Conservation (phyloP, 2,113 vertebrate genomes). For the Phalacrocorax brasilianus region DNA sequence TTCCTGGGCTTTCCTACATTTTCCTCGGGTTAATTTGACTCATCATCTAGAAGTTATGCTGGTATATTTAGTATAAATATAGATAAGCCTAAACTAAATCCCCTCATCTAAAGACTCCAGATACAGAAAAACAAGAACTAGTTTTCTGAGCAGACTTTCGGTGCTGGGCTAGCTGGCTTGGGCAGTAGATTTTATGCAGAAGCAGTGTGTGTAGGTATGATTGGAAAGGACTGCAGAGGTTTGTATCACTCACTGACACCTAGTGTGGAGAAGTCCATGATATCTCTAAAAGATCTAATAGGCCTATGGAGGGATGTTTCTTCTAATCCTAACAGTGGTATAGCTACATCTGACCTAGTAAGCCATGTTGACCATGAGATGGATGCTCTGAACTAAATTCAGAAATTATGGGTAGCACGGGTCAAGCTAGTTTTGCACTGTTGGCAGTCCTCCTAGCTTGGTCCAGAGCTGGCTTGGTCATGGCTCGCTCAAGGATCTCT, state of each 20-base stretch:
- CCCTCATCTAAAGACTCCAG: not conserved
- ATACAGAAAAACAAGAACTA: not conserved
- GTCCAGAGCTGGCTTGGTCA: not conserved
- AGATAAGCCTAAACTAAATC: not conserved
- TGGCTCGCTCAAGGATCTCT: not conserved
- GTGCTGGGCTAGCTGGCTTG: not conserved
- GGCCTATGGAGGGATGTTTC: not conserved
- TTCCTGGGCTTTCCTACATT: not conserved
- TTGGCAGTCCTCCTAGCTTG: not conserved
- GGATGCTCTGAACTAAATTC: not conserved
- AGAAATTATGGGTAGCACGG: not conserved
- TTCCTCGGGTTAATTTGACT: not conserved
- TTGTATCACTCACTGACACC: not conserved
- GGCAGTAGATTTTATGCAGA: not conserved
- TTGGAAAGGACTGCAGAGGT: not conserved
- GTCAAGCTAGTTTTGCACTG: not conserved
- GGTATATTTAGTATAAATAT: not conserved
- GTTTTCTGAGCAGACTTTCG: not conserved
- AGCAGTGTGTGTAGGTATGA: not conserved
- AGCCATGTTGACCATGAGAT: not conserved
- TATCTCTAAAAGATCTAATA: not conserved
- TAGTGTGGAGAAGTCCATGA: not conserved
- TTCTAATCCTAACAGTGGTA: not conserved
- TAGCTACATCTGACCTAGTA: not conserved
- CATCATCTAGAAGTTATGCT: not conserved